Percentiles rank a stretch among this genome's conserved stretches.
Conservation (phyloP, 1,140 invertebrate species). For the Zaprionus africanus region DNA sequence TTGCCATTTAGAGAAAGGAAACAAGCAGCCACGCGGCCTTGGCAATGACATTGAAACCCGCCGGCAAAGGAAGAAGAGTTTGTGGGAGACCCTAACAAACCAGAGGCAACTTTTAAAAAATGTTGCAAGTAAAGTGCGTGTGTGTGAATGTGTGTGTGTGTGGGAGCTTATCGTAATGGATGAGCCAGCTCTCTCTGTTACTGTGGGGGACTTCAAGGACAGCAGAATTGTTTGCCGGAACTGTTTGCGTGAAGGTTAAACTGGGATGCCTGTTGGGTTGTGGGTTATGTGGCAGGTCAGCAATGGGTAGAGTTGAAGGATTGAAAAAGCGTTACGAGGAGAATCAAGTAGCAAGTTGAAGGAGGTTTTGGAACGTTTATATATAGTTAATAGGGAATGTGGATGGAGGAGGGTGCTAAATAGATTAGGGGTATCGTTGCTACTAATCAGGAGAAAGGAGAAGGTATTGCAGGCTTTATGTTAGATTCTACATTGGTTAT, state of each 20-base stretch:
- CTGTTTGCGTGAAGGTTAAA: slow-evolving; percentile 64
- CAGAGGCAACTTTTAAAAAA: slow-evolving; percentile 11
- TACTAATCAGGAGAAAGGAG: background rate
- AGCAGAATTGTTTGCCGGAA: slow-evolving; percentile 60
- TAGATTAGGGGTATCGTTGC: slow-evolving; percentile 15
- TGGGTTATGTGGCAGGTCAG: slow-evolving; percentile 37
- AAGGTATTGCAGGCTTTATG: too few species aligned
- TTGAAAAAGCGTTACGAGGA: slow-evolving; percentile 7
- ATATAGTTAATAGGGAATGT: too few species aligned
- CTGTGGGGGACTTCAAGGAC: slow-evolving; percentile 54
- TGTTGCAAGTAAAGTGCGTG: slow-evolving; percentile 19
- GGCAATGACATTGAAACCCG: slow-evolving; percentile 65
- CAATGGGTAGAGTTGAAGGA: slow-evolving; percentile 43
- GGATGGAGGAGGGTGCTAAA: too few species aligned
- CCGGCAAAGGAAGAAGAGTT: background rate
- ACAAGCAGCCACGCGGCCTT: slow-evolving; percentile 51
- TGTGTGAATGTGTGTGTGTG: background rate
- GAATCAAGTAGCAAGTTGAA: slow-evolving; percentile 4
- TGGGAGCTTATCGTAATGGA: slow-evolving; percentile 71
- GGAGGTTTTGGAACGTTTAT: background rate
- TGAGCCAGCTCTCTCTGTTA: slow-evolving; percentile 39
- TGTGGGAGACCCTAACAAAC: slow-evolving; percentile 44
- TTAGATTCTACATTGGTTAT: too few species aligned
- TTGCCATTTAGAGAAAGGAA: slow-evolving; percentile 41
- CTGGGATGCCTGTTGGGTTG: slow-evolving; percentile 36